Evolutionary conservation across 1,140 invertebrate genomes (phyloP), one percentile per base, ranked within the genome.

Genomic region (Megalonaias nervosa): DNA sequence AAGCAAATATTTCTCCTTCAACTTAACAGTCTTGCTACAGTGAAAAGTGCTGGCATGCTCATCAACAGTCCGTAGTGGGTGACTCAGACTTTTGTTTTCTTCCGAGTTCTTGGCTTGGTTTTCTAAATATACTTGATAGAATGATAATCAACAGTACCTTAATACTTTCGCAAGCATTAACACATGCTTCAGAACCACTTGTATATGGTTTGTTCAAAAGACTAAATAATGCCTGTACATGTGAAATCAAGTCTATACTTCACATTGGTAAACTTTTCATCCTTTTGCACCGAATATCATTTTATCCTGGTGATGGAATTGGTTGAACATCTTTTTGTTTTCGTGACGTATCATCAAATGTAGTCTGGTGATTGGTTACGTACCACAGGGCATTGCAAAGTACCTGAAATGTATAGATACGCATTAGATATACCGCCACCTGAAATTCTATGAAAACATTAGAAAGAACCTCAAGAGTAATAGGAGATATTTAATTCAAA

Each of bases 301-400:
- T 75, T 26, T 67, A 71, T 3, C 68, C 75, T 19, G 16, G 2
- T 15, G 12, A 19, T 56, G 79, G 75, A 71, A 77, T 15, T 58
- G 71, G 67, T 13, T 26, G 31, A 2, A 74, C 60, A 70, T 57
- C 56, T 57, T 61, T 58, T 21, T 74, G 59, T 56, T n/a, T 17
- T 21, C 0, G 19, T 16, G 75, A 66, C 55, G 74, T 67, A 6
- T 70, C 75, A 70, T 81, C 60, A 17, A 77, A 77, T 14, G 75
- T 77, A 16, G 57, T 21, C 17, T 71, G 71, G 19, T 77, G 71
- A 60, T 81, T 81, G 5, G 71, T 81, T 2, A 71, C 19, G 31
- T 81, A 81, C 79, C 75, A 77, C 19, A 81, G 55, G 48, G 66
- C 71, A 71, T 77, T 81, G 19, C 75, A 77, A 12, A 81, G 60